Base-by-base conservation (phyloP, 1,140 invertebrate genomes). In the Drosophila tropicalis region DNA sequence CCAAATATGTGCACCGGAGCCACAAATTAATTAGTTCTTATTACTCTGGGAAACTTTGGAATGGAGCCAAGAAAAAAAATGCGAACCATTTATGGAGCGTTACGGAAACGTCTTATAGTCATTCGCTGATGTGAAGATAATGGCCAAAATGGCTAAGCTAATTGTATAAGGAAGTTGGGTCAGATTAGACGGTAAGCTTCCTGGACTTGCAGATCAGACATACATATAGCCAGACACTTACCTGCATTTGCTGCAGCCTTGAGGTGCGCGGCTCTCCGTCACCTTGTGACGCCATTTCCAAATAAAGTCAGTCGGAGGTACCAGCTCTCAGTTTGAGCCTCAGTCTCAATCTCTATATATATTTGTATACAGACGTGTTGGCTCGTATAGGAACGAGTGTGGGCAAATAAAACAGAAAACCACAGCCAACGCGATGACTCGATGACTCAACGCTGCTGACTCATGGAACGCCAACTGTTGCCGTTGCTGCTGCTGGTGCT, bases 201-300 rank as follows among this genome's bases (percentile, higher is more conserved):
- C 51, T 66, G 44, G 32, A 51, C 17, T n/a, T n/a, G 17, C 22
- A 9, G 15, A 17, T 17, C n/a, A 47, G 40, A 13, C 22, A 4
- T n/a, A 39, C n/a, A n/a, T 41, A 17, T 51, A 22, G 29, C 29
- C 29, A 29, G 17, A 63, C 63, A 81, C 92, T 93, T 86, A 94
- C 94, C 92, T 94, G 94, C 93, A 94, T 94, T 73, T 94, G 93
- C 55, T 92, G 91, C 74, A 94, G 92, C 91, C 92, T 93, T 67
- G 94, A 94, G 56, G 40, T 75, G 47, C 89, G 90, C 62, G 40
- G 54, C 40, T 70, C 76, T 51, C 71, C 64, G 55, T 81, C 79
- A 75, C 81, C 90, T 79, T 90, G 76, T 91, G 91, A 91, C 77
- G 91, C 79, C 91, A 92, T 92, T 72, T 56, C 75, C 81, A 89